Evolutionary conservation across 2,888 invertebrate genomes (phyloP), one percentile per base, ranked within the genome.

Genomic region (Argynnis bischoffii): DNA sequence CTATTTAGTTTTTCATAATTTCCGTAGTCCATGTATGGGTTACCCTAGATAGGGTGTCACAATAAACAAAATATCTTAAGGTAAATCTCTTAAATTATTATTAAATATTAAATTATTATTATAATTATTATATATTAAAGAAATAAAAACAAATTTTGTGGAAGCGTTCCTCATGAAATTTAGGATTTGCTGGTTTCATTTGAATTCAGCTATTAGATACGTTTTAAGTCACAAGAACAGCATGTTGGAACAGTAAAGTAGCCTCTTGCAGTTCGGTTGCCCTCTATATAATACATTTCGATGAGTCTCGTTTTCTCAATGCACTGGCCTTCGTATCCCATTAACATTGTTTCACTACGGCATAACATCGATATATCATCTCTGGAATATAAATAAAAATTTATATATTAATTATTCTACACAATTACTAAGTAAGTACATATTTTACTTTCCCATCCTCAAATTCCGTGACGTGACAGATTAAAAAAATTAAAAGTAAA

Each of bases 231-330:
- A 59, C 67, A 67, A 35, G 54, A 57, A 18, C 67, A 67, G n/a
- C 63, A 64, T 6, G 51, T 47, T 16, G 67, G 67, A 53, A 67
- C 31, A 15, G 21, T 13, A 47, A 67, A 67, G 46, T 54, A 21
- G 14, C 11, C 56, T n/a, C 2, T 53, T 4, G 5, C 54, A n/a
- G 11, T 41, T 41, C 18, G 8, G 6, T 63, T 47, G 13, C 35
- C 35, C 2, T 57, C 6, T 47, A 67, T 26, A 14, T 64, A 67
- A 35, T 54, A 64, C 57, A 67, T 59, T 67, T 35, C 48, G 11
- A 21, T 55, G 16, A 26, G 21, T 15, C n/a, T 54, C 31, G 13
- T 48, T 14, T 11, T 64, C 18, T 67, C 57, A 6, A 64, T 4
- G n/a, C 67, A 67, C 35, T 15, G 48, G 8, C 54, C 47, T 14